Evolutionary conservation across 2,113 vertebrate species (phyloP).

Genomic region (Eulacestoma nigropectus): DNA sequence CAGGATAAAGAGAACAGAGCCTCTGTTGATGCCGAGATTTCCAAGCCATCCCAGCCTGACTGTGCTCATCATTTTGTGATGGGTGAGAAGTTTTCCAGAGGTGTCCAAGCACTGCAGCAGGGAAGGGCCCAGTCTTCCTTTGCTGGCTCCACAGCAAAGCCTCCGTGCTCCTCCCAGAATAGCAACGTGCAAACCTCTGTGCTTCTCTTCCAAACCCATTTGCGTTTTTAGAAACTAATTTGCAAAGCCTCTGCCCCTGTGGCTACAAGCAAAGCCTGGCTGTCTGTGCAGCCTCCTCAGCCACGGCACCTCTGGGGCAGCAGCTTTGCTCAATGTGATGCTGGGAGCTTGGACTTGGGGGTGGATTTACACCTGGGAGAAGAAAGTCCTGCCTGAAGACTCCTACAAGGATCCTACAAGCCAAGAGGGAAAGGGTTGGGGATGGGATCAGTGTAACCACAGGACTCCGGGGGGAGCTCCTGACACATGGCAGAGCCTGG

Average conservation of each 20-base stretch:
- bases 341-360: background rate
- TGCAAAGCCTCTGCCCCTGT: background rate
- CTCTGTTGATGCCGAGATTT: background rate
- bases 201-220: conserved; percentile 12
- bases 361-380: background rate
- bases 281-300: background rate
- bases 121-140: background rate
- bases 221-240: conserved; percentile 38
- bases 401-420: background rate
- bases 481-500: background rate
- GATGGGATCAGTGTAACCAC: background rate
- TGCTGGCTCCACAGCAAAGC: background rate
- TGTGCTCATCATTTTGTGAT: background rate
- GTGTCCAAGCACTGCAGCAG: background rate
- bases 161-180: background rate
- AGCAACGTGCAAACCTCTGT: conserved; percentile 5
- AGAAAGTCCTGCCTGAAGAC: background rate
- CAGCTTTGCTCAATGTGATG: background rate
- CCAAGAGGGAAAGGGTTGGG: background rate
- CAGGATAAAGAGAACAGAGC: background rate
- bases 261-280: background rate
- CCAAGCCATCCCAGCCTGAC: background rate
- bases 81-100: background rate
- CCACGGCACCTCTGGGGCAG: background rate
- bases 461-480: background rate